These are phyloP conservation scores for Subacronicta megacephala DNA, from an alignment of 2,888 invertebrate species.

Conservation along the genomic window DNA sequence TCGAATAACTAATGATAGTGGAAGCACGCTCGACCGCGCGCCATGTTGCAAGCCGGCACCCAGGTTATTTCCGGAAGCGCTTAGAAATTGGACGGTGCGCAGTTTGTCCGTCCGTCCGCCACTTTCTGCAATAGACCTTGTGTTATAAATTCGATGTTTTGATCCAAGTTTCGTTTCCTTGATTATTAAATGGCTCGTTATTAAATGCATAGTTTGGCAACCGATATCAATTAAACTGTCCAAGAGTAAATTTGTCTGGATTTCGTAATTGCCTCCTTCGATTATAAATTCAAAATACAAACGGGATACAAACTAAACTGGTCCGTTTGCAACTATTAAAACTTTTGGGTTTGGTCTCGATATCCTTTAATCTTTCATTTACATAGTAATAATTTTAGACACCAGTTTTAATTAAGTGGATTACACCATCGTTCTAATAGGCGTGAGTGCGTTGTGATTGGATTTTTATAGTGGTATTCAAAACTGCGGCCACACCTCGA, in stretches of 20 bases:
- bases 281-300: constrained; percentile 35
- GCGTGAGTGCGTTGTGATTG: constrained; percentile 39
- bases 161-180: constrained; percentile 49
- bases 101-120: constrained; percentile 49
- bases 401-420: constrained; percentile 32
- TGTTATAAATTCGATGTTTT: constrained; percentile 43
- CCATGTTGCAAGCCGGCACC: constrained; percentile 67
- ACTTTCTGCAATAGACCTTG: constrained; percentile 64
- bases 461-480: constrained; percentile 42
- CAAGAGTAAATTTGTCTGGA: constrained; percentile 26
- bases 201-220: constrained; percentile 24
- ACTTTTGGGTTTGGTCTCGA: constrained; percentile 32
- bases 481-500: constrained; percentile 39
- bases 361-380: constrained; percentile 27
- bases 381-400: constrained; percentile 32
- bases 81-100: constrained; percentile 69
- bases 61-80: constrained; percentile 75
- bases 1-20: constrained; percentile 72
- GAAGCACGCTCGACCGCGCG: constrained; percentile 78
- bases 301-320: constrained; percentile 29
- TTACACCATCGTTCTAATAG: constrained; percentile 21
- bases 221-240: constrained; percentile 33
- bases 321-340: constrained; percentile 35
- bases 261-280: constrained; percentile 20
- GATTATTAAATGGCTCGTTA: constrained; percentile 24